Conservation (phyloP, 2,113 vertebrate species). For the Cavia porcellus region DNA sequence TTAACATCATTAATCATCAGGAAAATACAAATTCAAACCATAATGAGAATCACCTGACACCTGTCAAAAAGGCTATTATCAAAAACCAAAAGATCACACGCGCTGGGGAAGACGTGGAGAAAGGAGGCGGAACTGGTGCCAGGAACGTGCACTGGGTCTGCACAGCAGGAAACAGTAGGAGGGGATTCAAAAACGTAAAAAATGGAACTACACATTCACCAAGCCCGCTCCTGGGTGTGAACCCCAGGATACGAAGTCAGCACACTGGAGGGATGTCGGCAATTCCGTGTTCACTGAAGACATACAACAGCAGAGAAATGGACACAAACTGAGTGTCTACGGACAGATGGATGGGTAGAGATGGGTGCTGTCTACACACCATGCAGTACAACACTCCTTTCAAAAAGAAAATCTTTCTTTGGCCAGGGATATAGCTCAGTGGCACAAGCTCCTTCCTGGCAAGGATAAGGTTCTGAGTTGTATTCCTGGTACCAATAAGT, state of each 20-base stretch:
- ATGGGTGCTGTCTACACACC: too few relatives aligned
- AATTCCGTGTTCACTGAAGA: background rate
- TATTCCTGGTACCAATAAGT: too few relatives aligned
- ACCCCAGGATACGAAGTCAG: background rate
- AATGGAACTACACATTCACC: background rate
- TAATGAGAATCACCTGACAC: background rate
- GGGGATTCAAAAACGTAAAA: background rate
- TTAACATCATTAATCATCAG: too few relatives aligned
- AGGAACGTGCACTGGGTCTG: background rate
- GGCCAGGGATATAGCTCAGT: too few relatives aligned
- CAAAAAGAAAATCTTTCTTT: too few relatives aligned
- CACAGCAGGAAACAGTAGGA: background rate
- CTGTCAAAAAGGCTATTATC: background rate
- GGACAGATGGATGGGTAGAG: too few relatives aligned
- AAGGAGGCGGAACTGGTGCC: background rate
- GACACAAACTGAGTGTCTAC: background rate
- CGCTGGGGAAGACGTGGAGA: background rate
- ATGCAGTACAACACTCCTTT: too few relatives aligned
- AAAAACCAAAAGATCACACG: background rate
- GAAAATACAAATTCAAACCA: background rate
- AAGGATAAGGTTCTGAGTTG: too few relatives aligned
- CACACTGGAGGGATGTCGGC: too few relatives aligned
- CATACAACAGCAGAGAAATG: background rate
- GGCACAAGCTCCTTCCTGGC: too few relatives aligned
- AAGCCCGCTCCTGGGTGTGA: background rate